Base-by-base conservation (phyloP, 2,797 vertebrate species). In the Lagorchestes hirsutus region DNA sequence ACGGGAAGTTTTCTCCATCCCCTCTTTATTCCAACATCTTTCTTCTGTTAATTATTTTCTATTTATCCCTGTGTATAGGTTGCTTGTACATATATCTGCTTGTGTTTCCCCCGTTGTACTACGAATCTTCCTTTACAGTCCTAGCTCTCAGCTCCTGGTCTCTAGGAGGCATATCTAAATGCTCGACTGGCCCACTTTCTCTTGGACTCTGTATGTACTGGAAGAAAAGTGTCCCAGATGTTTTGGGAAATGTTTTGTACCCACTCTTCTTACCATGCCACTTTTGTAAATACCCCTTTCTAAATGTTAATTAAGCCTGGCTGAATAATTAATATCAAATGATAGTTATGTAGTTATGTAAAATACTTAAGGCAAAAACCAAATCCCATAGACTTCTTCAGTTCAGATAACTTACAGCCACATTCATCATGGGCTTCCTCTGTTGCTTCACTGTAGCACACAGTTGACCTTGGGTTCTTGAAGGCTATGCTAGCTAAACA, bases 401-500 rank as follows among this genome's bases (percentile, higher is more conserved):
- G 46, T 31, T 95, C 57, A 95, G 95, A 93, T 91, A 92, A 92
- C 22, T 82, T 82, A 46, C 0, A 82, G 22, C 46, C 74, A 57
- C 56, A 82, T 82, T 82, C 67, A 82, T 24, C n/a, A 82, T 40
- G n/a, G 67, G n/a, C n/a, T 82, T 82, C 40, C 40, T 82, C 5
- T n/a, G 34, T 74, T 74, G 34, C 34, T 74, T 40, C 34, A 74
- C 40, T 82, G 40, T 82, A 46, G 3, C 74, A 24, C 2, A 1
- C 40, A 46, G 40, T 11, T 82, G 40, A 46, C 74, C 74, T 82
- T 82, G n/a, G 40, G 74, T 82, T 82, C 74, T 9, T 82, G 40
- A 82, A 46, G 18, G 22, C 40, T 82, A 82, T 82, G 74, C 40
- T 40, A 82, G 22, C 18, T 82, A 82, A 82, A 46, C 40, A 82